Percentiles rank a stretch among this genome's conserved stretches.
phyloP scores from a whole-genome alignment of 1,140 invertebrate genomes.

The Venustaconcha ellipsiformis region DNA sequence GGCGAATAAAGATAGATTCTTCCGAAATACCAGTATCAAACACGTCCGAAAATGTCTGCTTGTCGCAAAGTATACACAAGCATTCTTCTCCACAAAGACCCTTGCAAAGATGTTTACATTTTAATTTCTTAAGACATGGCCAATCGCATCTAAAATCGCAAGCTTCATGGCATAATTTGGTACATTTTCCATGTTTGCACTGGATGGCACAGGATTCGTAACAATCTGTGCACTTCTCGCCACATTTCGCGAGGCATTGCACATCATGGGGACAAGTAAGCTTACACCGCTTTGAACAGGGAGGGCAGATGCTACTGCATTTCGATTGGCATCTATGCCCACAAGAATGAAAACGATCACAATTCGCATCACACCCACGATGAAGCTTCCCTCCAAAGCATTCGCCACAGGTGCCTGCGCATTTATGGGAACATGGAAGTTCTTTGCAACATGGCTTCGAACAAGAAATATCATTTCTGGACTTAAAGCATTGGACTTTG shows the following conservation, averaged over 20 bases:
- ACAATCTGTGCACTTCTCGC: constrained; percentile 74
- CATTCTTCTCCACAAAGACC: constrained; percentile 74
- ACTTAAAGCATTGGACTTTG: constrained; percentile 32
- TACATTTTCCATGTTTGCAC: constrained; percentile 73
- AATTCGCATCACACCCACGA: constrained; percentile 47
- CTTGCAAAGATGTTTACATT: constrained; percentile 76
- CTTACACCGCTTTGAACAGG: constrained; percentile 73
- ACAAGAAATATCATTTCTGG: constrained; percentile 13
- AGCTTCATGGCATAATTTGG: constrained; percentile 71
- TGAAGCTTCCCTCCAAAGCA: constrained; percentile 77
- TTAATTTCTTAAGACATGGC: constrained; percentile 37
- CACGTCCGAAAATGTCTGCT: constrained; percentile 71
- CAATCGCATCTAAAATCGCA: constrained; percentile 73
- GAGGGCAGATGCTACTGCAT: constrained; percentile 70
- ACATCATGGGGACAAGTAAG: constrained; percentile 71
- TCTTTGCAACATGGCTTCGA: not conserved
- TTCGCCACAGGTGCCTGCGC: constrained; percentile 29
- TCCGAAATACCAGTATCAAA: constrained; percentile 65
- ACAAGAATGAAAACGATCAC: constrained; percentile 52
- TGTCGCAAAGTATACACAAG: constrained; percentile 27
- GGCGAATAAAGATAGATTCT: constrained; percentile 18
- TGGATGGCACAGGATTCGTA: constrained; percentile 67
- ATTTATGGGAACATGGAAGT: constrained; percentile 27
- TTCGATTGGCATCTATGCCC: constrained; percentile 53
- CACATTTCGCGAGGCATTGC: constrained; percentile 73